Conservation (phyloP, 2,888 invertebrate species). For the Pristionchus arcanus region DNA sequence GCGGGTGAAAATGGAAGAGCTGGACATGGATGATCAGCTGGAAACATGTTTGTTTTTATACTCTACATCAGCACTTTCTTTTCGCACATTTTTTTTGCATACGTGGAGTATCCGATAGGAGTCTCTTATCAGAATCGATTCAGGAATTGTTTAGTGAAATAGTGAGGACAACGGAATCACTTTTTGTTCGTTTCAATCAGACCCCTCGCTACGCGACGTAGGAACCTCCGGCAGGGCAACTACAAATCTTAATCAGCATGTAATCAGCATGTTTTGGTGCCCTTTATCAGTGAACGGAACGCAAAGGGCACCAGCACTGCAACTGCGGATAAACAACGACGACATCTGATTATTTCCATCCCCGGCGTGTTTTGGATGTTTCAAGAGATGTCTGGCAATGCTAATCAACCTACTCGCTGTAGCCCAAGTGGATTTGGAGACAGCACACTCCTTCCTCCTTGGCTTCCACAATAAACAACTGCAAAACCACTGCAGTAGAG, state of each 20-base stretch:
- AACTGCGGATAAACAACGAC: neutral
- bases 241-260: conserved; percentile 1
- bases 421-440: neutral
- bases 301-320: neutral
- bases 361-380: conserved; percentile 5
- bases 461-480: neutral
- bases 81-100: neutral
- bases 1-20: neutral
- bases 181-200: neutral
- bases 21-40: conserved; percentile 25
- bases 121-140: no score
- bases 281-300: neutral
- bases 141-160: neutral
- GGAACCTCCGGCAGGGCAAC: neutral
- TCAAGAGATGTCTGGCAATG: neutral
- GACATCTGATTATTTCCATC: neutral
- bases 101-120: no score
- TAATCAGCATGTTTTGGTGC: neutral
- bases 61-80: neutral
- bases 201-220: neutral
- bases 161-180: neutral
- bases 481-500: conserved; percentile 39
- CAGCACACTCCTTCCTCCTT: neutral
- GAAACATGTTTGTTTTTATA: conserved; percentile 11
- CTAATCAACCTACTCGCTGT: neutral